These are phyloP conservation scores for Ormyrus pomaceus DNA, from an alignment of 2,888 invertebrate genomes.

Conservation along the genomic window DNA sequence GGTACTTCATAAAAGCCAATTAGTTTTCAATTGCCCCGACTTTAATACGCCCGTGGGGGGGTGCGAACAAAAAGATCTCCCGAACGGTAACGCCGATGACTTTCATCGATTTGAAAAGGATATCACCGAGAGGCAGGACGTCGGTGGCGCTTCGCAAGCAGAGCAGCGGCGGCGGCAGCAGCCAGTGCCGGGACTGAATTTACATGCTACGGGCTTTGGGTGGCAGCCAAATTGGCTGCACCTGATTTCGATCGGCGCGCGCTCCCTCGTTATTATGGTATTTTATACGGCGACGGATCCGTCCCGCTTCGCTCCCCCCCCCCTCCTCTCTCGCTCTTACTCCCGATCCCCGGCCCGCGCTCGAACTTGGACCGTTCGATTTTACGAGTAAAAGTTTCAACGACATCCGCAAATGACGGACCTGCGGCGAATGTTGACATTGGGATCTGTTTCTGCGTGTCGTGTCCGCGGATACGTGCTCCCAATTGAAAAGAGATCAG, in stretches of 20 bases:
- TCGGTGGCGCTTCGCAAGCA: too few species aligned
- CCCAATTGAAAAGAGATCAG: conserved; percentile 36
- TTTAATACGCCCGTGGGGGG: too few species aligned
- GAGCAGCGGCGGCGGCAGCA: not conserved
- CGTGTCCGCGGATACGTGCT: conserved; percentile 11
- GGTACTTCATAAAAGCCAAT: too few species aligned
- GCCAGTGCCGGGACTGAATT: conserved; percentile 35
- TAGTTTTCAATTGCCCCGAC: too few species aligned
- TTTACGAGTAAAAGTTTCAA: conserved; percentile 69
- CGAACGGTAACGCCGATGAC: not conserved
- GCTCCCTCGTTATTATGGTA: conserved; percentile 61
- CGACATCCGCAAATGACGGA: conserved; percentile 63
- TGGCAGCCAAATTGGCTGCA: conserved; percentile 70
- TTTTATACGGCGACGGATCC: conserved; percentile 64
- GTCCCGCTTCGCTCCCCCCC: conserved; percentile 43
- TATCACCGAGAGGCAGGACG: not conserved
- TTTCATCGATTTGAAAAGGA: conserved; percentile 31
- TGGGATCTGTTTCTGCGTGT: conserved; percentile 38
- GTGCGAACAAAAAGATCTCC: not conserved
- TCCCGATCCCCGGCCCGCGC: conserved; percentile 23
- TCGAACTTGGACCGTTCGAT: conserved; percentile 65
- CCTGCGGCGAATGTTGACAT: conserved; percentile 59
- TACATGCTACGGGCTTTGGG: conserved; percentile 65
- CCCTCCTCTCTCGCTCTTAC: not conserved
- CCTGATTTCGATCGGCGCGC: conserved; percentile 70